Evolutionary conservation across 2,888 invertebrate genomes (phyloP).

Genomic region (Laothoe populi): DNA sequence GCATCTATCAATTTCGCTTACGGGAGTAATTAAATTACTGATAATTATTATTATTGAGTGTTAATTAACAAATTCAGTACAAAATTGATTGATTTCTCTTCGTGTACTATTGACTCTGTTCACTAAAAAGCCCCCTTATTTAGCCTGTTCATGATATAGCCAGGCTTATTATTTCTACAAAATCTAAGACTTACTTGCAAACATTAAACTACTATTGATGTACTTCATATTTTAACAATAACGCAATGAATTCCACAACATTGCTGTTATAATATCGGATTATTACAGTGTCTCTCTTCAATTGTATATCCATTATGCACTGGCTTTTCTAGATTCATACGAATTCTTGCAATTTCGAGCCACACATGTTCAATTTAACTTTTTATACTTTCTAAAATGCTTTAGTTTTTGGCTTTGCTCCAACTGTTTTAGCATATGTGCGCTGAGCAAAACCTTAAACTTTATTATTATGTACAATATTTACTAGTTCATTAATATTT

Average conservation of each 20-base stretch:
- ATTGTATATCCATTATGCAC: slow-evolving; percentile 19
- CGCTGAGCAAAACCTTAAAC: slow-evolving; percentile 22
- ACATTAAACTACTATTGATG: no score
- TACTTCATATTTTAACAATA: no score
- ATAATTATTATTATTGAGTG: slow-evolving; percentile 50
- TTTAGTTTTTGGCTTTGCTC: slow-evolving; percentile 1
- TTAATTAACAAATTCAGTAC: slow-evolving; percentile 48
- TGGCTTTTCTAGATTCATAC: slow-evolving; percentile 29
- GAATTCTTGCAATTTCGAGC: slow-evolving; percentile 14
- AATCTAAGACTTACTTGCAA: no score
- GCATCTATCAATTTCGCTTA: slow-evolving; percentile 46
- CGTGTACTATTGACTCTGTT: not conserved
- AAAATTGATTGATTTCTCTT: slow-evolving; percentile 37
- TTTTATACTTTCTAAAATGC: slow-evolving; percentile 19
- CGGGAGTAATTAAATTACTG: slow-evolving; percentile 46
- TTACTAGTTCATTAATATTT: slow-evolving; percentile 12
- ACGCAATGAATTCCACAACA: no score
- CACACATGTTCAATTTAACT: slow-evolving; percentile 17
- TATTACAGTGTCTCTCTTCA: slow-evolving; percentile 28
- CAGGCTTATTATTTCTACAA: no score
- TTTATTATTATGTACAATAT: slow-evolving; percentile 17
- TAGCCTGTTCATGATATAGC: not conserved
- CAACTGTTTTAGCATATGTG: slow-evolving; percentile 11
- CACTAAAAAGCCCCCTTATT: not conserved
- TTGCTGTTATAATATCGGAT: not conserved